Base-by-base conservation (phyloP, 2,797 vertebrate genomes). In the Lacerta viridis region DNA sequence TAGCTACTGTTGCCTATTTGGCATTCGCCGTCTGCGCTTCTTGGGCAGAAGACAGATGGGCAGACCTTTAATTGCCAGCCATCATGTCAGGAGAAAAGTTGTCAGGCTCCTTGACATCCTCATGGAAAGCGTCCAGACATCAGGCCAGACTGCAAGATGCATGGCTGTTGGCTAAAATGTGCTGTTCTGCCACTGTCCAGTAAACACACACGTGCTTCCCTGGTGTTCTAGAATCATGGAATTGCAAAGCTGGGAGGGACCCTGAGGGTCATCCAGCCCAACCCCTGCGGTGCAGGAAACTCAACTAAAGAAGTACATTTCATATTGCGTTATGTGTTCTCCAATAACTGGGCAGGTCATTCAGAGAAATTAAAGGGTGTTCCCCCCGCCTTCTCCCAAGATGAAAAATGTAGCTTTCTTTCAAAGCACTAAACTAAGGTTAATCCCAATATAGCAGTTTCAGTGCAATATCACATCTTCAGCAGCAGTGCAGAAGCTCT, bases 1-100 rank as follows among this genome's bases (percentile, higher is more conserved):
- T 43, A 33, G 66, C 0, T 88, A 88, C 81, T 88, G 3, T 72
- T 90, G 86, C 88, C 78, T 50, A 10, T 69, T 11, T 0, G 3
- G 78, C 87, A 85, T 78, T 88, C 90, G 86, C 85, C 79, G 92
- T 85, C 89, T 80, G 86, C 92, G 71, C 23, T 59, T 46, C 74
- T 80, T 92, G 88, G 80, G 33, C 87, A 79, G 79, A n/a, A 3
- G 64, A 69, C 83, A 82, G 84, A 92, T 91, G 87, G 88, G 50
- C n/a, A 17, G 0, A 61, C 33, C 83, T 90, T 83, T 79, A 92
- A 90, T 90, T 84, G 71, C 43, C 36, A 86, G 43, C 69, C 43
- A 69, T 50, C 86, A 79, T 0, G 1, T 87, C 72, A 41, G 9
- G 79, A 87, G 43, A 80, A 90, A 88, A 88, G 43, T 81, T 86